Base-by-base conservation (phyloP, 2,888 invertebrate genomes). In the Stenchaetothrips biformis region DNA sequence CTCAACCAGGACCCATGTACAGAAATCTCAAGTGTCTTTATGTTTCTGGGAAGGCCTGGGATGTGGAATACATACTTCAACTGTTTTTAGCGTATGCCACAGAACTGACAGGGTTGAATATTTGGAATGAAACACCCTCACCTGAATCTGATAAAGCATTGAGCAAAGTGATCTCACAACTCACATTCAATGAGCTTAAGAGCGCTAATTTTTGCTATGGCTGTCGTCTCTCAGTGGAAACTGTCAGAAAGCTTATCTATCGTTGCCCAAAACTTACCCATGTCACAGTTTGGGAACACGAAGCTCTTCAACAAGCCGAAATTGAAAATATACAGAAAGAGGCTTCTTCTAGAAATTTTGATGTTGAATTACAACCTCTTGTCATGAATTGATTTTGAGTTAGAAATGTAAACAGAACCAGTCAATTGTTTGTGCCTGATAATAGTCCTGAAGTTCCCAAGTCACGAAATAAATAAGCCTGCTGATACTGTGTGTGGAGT, bases 321-420 rank as follows among this genome's bases (percentile, higher is more conserved):
- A 79, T 82, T n/a, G 78, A 81, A 16, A 47, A 79, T 47, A 37
- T 83, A 7, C 79, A 81, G 21, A 79, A 79, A 49, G 81, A 83
- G 79, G 80, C 82, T n/a, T 48, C 74, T n/a, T 25, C 78, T 48
- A 83, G 80, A 48, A 83, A 83, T 80, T 82, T 81, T 27, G 82
- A 83, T 79, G 74, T 83, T 18, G 80, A 81, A 59, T 62, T 82
- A 9, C 77, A 78, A 21, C 25, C 67, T 74, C n/a, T 74, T 21
- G 21, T 25, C 25, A 74, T 74, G 25, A 37, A 37, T 37, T 37
- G 37, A 37, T 37, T 37, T 2, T 37, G 59, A 13, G 2, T 59
- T 18, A 59, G 59, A 59, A 59, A 59, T 59, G 6, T 59, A 59
- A 18, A 9, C 16, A 59, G 37, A 37, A 37, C 4, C 37, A 4